Evolutionary conservation across 2,113 vertebrate genomes (phyloP).

Genomic region (Bos javanicus): DNA sequence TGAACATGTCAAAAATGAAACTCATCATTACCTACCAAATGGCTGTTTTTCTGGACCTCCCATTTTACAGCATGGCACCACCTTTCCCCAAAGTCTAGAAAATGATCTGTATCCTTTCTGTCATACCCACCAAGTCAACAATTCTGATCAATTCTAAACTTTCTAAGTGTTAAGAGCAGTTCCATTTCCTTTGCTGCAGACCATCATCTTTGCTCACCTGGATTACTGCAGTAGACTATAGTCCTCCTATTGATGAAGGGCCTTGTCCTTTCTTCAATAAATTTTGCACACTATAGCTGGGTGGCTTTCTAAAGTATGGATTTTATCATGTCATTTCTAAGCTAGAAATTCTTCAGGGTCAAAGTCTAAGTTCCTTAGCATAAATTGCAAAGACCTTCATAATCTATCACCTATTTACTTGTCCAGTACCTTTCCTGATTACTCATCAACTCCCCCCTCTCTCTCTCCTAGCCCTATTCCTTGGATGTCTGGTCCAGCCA

Average conservation of each 20-base stretch:
- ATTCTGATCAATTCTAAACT: neutral
- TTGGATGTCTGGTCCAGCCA: neutral
- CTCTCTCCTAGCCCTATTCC: accelerated
- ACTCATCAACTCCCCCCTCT: neutral
- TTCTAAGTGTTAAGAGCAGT: neutral
- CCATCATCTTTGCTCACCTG: neutral
- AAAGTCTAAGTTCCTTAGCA: neutral
- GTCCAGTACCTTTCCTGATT: neutral
- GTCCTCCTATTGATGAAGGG: neutral
- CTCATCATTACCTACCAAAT: neutral
- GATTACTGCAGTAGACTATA: neutral
- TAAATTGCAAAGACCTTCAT: neutral
- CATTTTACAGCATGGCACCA: neutral
- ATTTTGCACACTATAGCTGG: neutral
- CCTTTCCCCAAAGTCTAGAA: neutral
- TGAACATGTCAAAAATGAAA: neutral
- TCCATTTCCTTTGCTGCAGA: neutral
- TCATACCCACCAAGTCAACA: neutral
- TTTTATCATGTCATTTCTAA: neutral
- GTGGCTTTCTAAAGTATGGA: neutral
- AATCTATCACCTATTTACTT: neutral
- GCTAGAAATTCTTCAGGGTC: neutral
- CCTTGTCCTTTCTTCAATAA: neutral
- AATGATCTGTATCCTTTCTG: neutral
- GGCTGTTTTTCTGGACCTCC: neutral